Evolutionary conservation across 2,113 vertebrate genomes (phyloP), one percentile per base, ranked within the genome.

Genomic region (Bettongia penicillata): DNA sequence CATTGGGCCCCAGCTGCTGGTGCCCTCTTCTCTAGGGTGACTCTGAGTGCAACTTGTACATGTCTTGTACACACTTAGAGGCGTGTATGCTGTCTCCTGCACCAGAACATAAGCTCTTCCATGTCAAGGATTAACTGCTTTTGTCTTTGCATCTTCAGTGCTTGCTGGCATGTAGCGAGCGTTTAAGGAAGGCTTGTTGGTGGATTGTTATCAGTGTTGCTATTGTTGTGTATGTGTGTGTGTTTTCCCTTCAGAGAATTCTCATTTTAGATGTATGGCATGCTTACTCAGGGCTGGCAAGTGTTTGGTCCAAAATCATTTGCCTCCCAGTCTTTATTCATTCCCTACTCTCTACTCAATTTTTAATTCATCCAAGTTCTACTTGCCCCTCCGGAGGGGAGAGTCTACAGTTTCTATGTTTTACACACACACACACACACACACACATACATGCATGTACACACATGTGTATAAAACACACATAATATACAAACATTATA

Each of bases 111-210:
- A 50, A 91, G 43, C 50, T 91, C 50, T 53, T 51, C 50, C 31
- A 68, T 31, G 51, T 22, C 43, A 89, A 19, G 77, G 22, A 47
- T 77, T 0, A 0, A 0, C 48, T 49, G n/a, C 37, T 77, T 22
- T 68, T 48, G 89, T 16, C 10, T 43, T 26, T 26, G 1, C 0
- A n/a, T 37, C 51, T 53, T 26, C 9, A 89, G 93, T 51, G 47
- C 22, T 0, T 24, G 6, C 37, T 0, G 1, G 43, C 43, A 37
- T 47, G 19, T 0, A 3, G 89, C 0, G 24, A 49, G 31, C 5
- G 0, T 52, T 53, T 28, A 47, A 95, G 25, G 95, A 84, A 52
- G 12, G 2, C 51, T 48, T 91, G 23, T 3, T 55, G 28, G 7
- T 25, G 51, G 53, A 0, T 8, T 49, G 53, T 5, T n/a, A n/a